phyloP scores from a whole-genome alignment of 1,140 invertebrate genomes.

The Aethina tumida region DNA sequence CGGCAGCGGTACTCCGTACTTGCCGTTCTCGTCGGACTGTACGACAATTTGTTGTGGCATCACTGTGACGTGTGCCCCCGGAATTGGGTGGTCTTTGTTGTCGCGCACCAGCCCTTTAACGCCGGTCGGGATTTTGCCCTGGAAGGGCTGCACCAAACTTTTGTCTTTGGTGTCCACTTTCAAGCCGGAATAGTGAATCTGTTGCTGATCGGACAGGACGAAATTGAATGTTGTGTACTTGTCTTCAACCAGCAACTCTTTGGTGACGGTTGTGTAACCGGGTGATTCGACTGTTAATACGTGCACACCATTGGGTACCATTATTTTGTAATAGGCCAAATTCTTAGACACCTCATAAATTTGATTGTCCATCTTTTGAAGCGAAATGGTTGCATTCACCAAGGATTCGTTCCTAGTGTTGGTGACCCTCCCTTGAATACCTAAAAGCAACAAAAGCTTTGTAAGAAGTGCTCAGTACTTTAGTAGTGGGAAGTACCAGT shows the following conservation, averaged over 20 bases:
- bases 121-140: conserved; percentile 13
- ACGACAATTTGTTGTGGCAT: conserved; percentile 36
- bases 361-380: conserved; percentile 43
- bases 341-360: conserved; percentile 53
- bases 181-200: neutral
- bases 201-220: conserved; percentile 5
- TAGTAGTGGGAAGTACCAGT: conserved; percentile 37
- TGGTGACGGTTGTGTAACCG: conserved; percentile 42
- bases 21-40: conserved; percentile 43
- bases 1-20: conserved; percentile 45
- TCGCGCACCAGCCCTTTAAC: conserved; percentile 38
- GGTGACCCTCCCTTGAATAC: conserved; percentile 61
- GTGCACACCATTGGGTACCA: conserved; percentile 55
- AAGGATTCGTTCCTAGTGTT: conserved; percentile 52
- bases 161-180: neutral
- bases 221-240: too few species aligned
- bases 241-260: too few species aligned
- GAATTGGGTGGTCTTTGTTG: conserved; percentile 45
- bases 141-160: conserved; percentile 15
- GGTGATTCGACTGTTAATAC: conserved; percentile 46
- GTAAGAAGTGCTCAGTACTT: neutral
- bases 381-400: conserved; percentile 55
- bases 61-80: conserved; percentile 44
- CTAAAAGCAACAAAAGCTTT: conserved; percentile 34
- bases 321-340: conserved; percentile 56